Base-by-base conservation (phyloP, 1,140 invertebrate genomes). In the Drosophila triauraria region DNA sequence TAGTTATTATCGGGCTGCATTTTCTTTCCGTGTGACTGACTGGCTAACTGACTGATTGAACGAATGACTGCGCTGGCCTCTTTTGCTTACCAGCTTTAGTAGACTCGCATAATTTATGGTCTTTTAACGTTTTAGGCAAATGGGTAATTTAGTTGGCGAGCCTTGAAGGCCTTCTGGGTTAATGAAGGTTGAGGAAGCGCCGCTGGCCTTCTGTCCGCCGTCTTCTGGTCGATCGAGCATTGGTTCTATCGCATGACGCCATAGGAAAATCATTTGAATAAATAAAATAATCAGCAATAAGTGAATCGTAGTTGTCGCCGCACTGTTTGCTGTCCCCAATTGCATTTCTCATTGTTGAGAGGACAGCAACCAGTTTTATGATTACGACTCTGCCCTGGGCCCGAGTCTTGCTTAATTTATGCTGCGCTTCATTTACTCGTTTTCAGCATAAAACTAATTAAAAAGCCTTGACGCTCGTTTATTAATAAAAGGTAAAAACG, bases 381-480 rank as follows among this genome's bases (percentile, higher is more conserved):
- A 40, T 46, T 25, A 40, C 35, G 8, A 23, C 20, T 32, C 17
- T 27, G 13, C 30, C 15, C 20, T 51, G 56, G 56, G 47, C 15
- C 7, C 38, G 25, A 56, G 23, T 25, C 27, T 50, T 27, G 32
- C 50, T 78, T 78, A 78, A 70, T 78, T 78, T 78, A 78, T 78
- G 75, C 57, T 78, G 35, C 42, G 46, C 57, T 70, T 77, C 48
- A 50, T 68, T 77, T 77, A 77, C 75, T 77, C 63, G 75, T 46
- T 40, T 75, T 20, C 51, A 69, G 64, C 75, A 70, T 78, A 78
- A 56, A 78, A 78, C 63, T 78, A 78, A 76, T 78, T 78, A 78
- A 78, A 77, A 70, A 70, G 57, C 75, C 61, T 78, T 77, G 72
- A n/a, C 25, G 46, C 47, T 53, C 17, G 3, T 25, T 44, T 56